phyloP scores from a whole-genome alignment of 2,888 invertebrate species.

The Sminthurinus aureus region DNA sequence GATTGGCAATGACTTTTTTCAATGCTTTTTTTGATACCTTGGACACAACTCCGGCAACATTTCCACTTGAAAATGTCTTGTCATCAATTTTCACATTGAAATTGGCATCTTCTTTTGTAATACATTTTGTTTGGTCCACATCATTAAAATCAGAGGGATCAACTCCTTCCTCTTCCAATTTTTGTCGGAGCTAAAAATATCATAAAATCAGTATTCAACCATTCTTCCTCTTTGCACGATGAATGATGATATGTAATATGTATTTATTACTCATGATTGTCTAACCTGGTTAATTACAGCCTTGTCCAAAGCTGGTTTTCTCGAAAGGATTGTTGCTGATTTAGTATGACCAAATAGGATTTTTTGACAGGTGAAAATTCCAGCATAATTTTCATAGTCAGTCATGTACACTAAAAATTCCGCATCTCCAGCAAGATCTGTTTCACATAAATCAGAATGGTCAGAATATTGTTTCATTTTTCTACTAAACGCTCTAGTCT shows the following conservation, averaged over 20 bases:
- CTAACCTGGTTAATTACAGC: constrained; percentile 74
- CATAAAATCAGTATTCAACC: neutral
- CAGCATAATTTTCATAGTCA: constrained; percentile 78
- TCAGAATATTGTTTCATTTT: neutral
- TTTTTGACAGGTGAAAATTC: constrained; percentile 81
- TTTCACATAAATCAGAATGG: too few relatives aligned
- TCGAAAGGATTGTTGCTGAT: constrained; percentile 82
- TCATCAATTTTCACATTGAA: constrained; percentile 76
- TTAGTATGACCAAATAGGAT: constrained; percentile 77
- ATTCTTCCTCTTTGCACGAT: neutral
- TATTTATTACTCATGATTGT: neutral
- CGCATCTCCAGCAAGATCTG: constrained; percentile 78
- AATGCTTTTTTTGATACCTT: constrained; percentile 63
- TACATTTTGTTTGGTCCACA: constrained; percentile 75
- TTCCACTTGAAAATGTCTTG: constrained; percentile 77
- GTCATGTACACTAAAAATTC: constrained; percentile 77
- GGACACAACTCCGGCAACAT: constrained; percentile 73
- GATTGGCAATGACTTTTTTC: constrained; percentile 13
- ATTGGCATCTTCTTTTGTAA: constrained; percentile 66
- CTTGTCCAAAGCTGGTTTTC: constrained; percentile 75
- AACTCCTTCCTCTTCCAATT: constrained; percentile 72
- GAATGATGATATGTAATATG: neutral
- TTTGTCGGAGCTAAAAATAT: constrained; percentile 69
- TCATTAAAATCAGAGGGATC: constrained; percentile 79
- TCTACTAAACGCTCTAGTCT: neutral